phyloP scores from a whole-genome alignment of 2,797 vertebrate genomes.

The Poeciliopsis gracilis region DNA sequence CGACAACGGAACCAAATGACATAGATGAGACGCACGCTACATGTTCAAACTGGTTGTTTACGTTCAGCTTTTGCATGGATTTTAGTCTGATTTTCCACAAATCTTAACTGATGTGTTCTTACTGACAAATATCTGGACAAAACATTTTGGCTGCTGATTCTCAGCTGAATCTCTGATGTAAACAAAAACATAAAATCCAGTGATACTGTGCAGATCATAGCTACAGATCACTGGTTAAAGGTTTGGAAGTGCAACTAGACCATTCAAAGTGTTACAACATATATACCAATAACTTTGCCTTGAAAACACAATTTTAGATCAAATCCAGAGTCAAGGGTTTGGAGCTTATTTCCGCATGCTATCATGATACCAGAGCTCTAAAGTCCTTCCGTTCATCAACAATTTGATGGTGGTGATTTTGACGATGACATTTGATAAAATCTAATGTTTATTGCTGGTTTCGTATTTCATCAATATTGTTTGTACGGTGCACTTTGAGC shows the following conservation, averaged over 20 bases:
- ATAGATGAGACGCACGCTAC: background rate
- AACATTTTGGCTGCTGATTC: background rate
- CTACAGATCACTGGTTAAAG: background rate
- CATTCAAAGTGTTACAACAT: background rate
- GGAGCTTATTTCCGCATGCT: background rate
- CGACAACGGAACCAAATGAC: background rate
- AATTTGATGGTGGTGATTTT: no score
- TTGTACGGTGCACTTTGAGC: no score
- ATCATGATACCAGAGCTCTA: background rate
- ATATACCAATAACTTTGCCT: background rate
- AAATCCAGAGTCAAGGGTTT: background rate
- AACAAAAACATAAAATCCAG: background rate
- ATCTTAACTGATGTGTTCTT: background rate
- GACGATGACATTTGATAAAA: no score
- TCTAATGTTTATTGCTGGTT: no score
- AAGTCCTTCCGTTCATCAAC: no score
- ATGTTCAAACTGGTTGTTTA: background rate
- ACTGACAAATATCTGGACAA: background rate
- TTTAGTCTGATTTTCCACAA: background rate
- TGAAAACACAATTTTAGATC: background rate
- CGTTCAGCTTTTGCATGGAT: background rate
- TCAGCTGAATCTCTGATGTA: background rate
- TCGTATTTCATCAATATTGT: no score
- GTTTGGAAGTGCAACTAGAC: background rate
- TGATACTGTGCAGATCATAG: background rate